Percentiles rank a stretch among this genome's conserved stretches.
Conservation (phyloP, 2,797 vertebrate genomes). For the Limnodromus scolopaceus region DNA sequence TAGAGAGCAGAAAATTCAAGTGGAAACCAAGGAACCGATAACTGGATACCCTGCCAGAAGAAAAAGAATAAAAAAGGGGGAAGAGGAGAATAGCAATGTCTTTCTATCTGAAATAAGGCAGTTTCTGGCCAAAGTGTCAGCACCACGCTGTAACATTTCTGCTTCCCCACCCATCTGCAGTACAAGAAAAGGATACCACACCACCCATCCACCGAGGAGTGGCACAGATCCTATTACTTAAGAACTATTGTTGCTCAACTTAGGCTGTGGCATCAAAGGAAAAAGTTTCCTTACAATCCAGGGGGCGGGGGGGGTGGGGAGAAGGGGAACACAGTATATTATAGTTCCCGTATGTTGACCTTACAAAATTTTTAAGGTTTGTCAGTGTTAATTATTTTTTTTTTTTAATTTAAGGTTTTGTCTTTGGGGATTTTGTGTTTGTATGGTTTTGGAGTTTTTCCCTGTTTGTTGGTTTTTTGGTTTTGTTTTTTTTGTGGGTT, state of each 20-base stretch:
- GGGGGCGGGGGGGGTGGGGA: accelerated
- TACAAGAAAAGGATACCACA: conserved; percentile 11
- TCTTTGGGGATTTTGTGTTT: accelerated
- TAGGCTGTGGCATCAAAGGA: conserved; percentile 19
- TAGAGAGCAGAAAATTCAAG: conserved; percentile 9
- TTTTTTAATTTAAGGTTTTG: neutral
- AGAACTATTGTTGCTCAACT: conserved; percentile 52
- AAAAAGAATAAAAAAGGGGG: neutral
- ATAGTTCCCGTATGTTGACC: neutral
- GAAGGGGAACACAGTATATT: neutral
- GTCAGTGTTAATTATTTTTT: neutral
- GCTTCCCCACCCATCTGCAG: conserved; percentile 19
- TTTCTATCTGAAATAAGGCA: neutral
- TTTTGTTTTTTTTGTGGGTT: neutral
- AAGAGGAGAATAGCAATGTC: neutral
- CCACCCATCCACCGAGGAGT: conserved; percentile 33
- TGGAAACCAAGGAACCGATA: neutral
- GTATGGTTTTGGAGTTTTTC: neutral
- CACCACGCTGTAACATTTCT: neutral
- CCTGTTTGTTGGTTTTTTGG: neutral
- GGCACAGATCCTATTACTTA: conserved; percentile 41
- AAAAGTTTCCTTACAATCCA: neutral
- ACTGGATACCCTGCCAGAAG: neutral
- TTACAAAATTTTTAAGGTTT: neutral
- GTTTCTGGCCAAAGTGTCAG: neutral